Evolutionary conservation across 2,888 invertebrate species (phyloP), one percentile per base, ranked within the genome.

Genomic region (Hesperia comma): DNA sequence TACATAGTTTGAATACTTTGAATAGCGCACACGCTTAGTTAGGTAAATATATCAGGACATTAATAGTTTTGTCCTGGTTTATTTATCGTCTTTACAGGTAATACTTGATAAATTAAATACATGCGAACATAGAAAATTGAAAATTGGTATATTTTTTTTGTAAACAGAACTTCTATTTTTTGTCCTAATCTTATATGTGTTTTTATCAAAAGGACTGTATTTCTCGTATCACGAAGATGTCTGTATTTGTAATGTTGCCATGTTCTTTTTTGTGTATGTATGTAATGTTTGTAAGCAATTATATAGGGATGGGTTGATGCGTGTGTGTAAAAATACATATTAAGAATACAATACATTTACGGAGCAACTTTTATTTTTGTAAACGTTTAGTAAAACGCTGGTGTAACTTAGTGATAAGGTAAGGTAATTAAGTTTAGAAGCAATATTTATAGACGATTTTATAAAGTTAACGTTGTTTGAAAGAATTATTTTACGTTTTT

Each of bases 401-500:
- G 14, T 51, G 51, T 51, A 26, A 10, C 19, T 19, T 4, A 26
- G 3, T 2, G 7, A 46, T 32, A 7, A 32, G 8, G 15, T 33
- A 33, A 54, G 33, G 8, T 54, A 54, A 54, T 33, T 54, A 54
- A 32, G 54, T 14, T 37, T 72, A 62, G 71, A 75, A 72, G 78
- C 77, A 78, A 80, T 79, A 79, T 79, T 78, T 77, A 80, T 61
- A 75, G 67, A 74, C 72, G 70, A 75, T 77, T 75, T 74, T 76
- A 75, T 75, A 72, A 73, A 73, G 76, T 79, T 79, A 66, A 66
- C 58, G 60, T 60, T 72, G 68, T 51, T 51, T 51, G 69, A 74
- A 72, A 72, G 73, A 73, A 79, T 77, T 78, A 74, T 72, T 82
- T 76, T 80, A 79, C 79, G 72, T 71, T 82, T 82, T 81, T 81